phyloP scores from a whole-genome alignment of 92 coral and sea anemone genomes.

The Zoanthus solanderi region DNA sequence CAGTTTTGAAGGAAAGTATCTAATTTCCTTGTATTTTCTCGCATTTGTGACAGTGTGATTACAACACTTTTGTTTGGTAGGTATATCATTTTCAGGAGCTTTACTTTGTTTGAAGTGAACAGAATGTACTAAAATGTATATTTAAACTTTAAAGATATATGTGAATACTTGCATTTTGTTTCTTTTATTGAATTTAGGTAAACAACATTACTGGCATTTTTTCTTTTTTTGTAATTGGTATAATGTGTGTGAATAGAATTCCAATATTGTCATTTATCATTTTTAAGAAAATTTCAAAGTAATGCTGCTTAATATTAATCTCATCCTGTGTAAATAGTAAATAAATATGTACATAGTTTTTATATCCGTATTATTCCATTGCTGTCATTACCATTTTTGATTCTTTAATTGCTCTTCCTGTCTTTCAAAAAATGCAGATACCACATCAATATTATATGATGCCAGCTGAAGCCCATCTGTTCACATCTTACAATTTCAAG shows the following conservation, averaged over 20 bases:
- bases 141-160: not conserved
- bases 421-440: not conserved
- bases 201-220: not conserved
- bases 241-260: not conserved
- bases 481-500: conserved; percentile 68
- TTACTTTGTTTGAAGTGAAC: not conserved
- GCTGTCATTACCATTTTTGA: not conserved
- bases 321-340: not conserved
- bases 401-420: not conserved
- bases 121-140: not conserved
- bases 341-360: not conserved
- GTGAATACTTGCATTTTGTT: not conserved
- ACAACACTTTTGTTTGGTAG: too few relatives aligned
- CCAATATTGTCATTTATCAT: not conserved
- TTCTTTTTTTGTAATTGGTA: not conserved
- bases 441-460: conserved; percentile 17
- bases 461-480: conserved; percentile 59
- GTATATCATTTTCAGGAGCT: not conserved
- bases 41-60: not conserved
- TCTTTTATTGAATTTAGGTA: not conserved
- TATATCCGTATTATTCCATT: not conserved
- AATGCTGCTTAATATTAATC: not conserved
- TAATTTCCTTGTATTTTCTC: not conserved
- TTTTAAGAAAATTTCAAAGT: not conserved
- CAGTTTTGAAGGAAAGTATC: not conserved